Percentiles rank a stretch among this genome's conserved stretches.
Evolutionary conservation across 2,888 invertebrate genomes (phyloP).

Genomic region (Hydraecia micacea): DNA sequence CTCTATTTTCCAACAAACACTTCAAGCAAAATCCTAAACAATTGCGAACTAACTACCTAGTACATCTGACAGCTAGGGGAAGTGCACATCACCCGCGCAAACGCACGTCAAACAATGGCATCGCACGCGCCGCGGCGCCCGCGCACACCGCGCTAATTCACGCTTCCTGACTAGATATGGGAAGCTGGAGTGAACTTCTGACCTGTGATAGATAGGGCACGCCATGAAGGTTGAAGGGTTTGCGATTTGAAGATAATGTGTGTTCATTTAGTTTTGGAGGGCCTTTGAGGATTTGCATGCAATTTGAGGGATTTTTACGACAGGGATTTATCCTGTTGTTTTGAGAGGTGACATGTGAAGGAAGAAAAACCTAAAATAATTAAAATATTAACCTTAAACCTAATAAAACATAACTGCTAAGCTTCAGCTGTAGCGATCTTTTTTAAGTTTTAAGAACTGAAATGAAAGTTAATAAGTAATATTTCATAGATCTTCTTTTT

Average conservation of each 20-base stretch:
- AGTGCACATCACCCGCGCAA: constrained; percentile 54
- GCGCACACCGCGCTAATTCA: constrained; percentile 73
- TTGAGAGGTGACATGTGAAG: background rate
- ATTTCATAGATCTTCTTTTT: background rate
- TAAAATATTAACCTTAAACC: background rate
- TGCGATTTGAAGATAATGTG: constrained; percentile 56
- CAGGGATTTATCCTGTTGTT: background rate
- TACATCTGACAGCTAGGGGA: constrained; percentile 60
- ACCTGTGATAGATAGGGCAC: constrained; percentile 72
- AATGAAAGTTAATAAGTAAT: background rate
- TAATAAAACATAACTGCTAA: background rate
- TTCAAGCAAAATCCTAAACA: constrained; percentile 23
- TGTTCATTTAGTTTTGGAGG: constrained; percentile 48
- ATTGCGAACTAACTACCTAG: constrained; percentile 52
- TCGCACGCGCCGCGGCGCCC: constrained; percentile 68
- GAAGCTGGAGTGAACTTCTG: constrained; percentile 58
- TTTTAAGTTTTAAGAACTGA: background rate
- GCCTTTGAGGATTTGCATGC: background rate
- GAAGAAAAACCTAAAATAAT: background rate
- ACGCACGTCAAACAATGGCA: constrained; percentile 65
- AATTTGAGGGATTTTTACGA: background rate
- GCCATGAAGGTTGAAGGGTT: constrained; percentile 49
- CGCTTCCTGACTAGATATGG: constrained; percentile 71
- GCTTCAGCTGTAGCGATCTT: background rate
- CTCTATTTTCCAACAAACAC: background rate